Evolutionary conservation across 2,113 vertebrate genomes (phyloP), one percentile per base, ranked within the genome.

Genomic region (Lichenostomus cassidix): DNA sequence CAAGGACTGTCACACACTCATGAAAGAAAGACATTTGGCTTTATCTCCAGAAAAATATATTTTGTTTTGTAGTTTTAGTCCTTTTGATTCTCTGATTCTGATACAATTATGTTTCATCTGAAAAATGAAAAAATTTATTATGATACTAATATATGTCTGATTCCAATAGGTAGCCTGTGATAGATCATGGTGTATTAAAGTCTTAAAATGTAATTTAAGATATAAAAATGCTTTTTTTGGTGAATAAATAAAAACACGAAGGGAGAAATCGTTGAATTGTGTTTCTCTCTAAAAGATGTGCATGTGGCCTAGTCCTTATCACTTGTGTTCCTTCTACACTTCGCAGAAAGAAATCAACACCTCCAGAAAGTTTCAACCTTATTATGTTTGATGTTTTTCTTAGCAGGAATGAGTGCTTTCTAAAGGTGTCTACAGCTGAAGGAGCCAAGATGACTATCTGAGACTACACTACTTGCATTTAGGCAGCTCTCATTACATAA

Each of bases 71-170:
- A 44, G 9, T 44, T 90, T 69, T 70, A 80, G 50, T 90, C 44
- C 12, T 90, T 88, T 84, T 83, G 62, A 73, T 52, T 89, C 28
- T 89, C 28, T 62, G 64, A 78, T 90, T 81, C 47, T 70, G 33
- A 44, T 56, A 49, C 6, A 80, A 41, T 28, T 89, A 65, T 73
- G 19, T 35, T 65, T 83, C 67, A 75, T 58, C 47, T 91, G 81
- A 91, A 94, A 95, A 89, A 82, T 31, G 4, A 82, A 52, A 41
- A 28, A 73, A 62, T 52, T 71, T 5, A 64, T 80, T 59, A 41
- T 41, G 76, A 78, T 62, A 23, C 7, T 49, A 60, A 39, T 31
- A 69, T 37, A 41, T 12, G 50, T 46, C 27, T 35, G 9, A 91
- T 73, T 93, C 60, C 19, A 76, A 33, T 68, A 42, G 60, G 28